Base-by-base conservation (phyloP, 2,113 vertebrate species). In the Parotia lawesii region DNA sequence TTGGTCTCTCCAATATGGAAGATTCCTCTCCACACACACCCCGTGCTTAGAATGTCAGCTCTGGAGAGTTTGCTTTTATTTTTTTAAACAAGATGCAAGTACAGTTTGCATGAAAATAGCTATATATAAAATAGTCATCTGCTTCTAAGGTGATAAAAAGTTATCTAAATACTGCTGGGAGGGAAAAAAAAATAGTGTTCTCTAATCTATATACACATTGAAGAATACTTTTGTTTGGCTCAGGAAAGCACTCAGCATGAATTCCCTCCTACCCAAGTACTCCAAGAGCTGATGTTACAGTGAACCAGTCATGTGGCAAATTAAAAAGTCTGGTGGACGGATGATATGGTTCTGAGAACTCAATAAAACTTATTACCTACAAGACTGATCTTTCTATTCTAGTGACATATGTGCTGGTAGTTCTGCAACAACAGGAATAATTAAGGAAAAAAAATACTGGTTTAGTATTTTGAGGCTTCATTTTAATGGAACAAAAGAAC, bases 241-340 rank as follows among this genome's bases (percentile, higher is more conserved):
- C 40, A 86, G 83, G 87, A 89, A 92, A 57, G 82, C 58, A 73
- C 93, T 96, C 94, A 54, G 93, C 65, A 19, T 92, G 87, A 95
- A 88, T 83, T 94, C 44, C 72, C 47, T 90, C 89, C 83, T 94
- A 75, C 85, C 92, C 79, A 85, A 93, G 48, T 61, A 69, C 74
- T 81, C 71, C 70, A 62, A 51, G 88, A 96, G 90, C 72, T 89
- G 95, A 84, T 95, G 89, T 91, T 91, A 90, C 45, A 38, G 58
- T 54, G 96, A 96, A 92, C 90, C 91, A 57, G 94, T 96, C 96
- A 96, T 94, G 95, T 97, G 96, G 95, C 94, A 97, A 97, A 97
- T 97, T 96, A 94, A 96, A 96, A 96, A 95, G 93, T 96, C 96
- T 84, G 83, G 90, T 94, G 96, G 93, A 96, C 44, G 24, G 93